These are phyloP conservation scores for Adelphocoris suturalis DNA, from an alignment of 2,888 invertebrate genomes.

Conservation along the genomic window DNA sequence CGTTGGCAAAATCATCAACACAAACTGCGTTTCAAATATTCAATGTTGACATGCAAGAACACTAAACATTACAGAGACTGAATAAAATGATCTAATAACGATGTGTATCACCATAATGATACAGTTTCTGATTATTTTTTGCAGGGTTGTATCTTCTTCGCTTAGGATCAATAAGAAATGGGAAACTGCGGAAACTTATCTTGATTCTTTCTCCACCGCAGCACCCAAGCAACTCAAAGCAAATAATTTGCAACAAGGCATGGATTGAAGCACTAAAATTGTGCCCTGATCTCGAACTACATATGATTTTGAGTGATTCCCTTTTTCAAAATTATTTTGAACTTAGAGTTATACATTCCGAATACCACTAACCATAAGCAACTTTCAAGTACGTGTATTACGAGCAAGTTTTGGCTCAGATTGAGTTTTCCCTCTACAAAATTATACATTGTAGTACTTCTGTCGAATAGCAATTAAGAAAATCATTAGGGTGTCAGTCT, in stretches of 20 bases:
- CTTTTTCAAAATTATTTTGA: neutral
- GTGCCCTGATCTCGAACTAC: slow-evolving; percentile 43
- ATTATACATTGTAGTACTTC: too few species aligned
- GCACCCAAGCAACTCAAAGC: slow-evolving; percentile 16
- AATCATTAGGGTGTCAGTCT: too few species aligned
- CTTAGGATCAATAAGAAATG: slow-evolving; percentile 40
- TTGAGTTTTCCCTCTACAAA: too few species aligned
- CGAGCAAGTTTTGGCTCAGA: too few species aligned
- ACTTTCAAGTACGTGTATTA: too few species aligned
- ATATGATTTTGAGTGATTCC: slow-evolving; percentile 16
- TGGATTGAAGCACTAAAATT: slow-evolving; percentile 12
- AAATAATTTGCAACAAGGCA: slow-evolving; percentile 20
- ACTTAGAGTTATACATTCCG: neutral
- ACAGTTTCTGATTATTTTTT: neutral
- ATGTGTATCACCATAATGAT: neutral
- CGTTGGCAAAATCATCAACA: too few species aligned
- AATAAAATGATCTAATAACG: too few species aligned
- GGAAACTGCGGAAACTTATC: slow-evolving; percentile 24
- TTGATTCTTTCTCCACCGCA: neutral
- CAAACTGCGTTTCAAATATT: too few species aligned
- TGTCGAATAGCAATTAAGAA: too few species aligned
- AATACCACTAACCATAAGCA: too few species aligned
- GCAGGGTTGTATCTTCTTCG: slow-evolving; percentile 36
- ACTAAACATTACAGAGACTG: too few species aligned
- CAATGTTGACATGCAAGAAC: too few species aligned